Evolutionary conservation across 2,113 vertebrate genomes (phyloP).

Genomic region (Alligator mississippiensis): DNA sequence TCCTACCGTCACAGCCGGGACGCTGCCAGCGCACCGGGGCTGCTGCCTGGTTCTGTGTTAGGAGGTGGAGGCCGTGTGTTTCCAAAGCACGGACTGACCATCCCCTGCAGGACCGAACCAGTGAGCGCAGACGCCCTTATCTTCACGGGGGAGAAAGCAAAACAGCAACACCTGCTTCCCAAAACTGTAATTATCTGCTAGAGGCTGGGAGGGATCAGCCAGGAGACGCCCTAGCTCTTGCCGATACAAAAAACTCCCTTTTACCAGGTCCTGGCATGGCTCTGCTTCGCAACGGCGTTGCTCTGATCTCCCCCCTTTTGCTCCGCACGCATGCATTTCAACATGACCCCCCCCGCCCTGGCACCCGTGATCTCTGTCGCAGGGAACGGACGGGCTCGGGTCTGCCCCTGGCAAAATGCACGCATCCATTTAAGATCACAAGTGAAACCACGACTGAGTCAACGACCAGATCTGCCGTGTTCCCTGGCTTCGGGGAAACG

Average conservation of each 20-base stretch:
- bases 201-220: not conserved
- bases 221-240: not conserved
- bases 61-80: not conserved
- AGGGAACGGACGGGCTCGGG: no score
- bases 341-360: not conserved
- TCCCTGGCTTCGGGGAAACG: not conserved
- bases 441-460: conserved; percentile 50
- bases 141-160: not conserved
- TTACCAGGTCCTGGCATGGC: not conserved
- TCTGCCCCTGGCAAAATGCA: not conserved
- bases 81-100: not conserved
- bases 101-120: not conserved
- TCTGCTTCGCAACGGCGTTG: no score
- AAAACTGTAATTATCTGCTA: not conserved
- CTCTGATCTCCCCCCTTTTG: no score
- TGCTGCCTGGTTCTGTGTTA: not conserved
- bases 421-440: not conserved
- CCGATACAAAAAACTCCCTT: not conserved
- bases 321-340: not conserved
- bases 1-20: not conserved
- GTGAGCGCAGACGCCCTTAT: not conserved
- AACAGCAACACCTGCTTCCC: conserved; percentile 63
- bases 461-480: conserved; percentile 26
- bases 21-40: not conserved
- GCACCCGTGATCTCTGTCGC: not conserved